phyloP scores from a whole-genome alignment of 1,140 invertebrate species.

The Hycleus phaleratus region DNA sequence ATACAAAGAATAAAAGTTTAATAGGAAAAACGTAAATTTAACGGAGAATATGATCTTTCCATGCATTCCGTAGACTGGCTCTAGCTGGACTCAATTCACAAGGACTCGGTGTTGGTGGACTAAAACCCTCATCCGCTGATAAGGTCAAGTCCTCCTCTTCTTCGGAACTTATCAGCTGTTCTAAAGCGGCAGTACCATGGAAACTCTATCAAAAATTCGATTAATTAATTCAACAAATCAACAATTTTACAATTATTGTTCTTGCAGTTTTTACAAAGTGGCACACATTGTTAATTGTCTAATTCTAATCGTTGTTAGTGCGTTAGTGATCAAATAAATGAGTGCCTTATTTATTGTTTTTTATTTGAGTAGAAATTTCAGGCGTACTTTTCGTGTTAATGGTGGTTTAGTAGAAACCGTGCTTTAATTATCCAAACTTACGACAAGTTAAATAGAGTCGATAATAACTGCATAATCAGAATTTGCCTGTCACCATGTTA shows the following conservation, averaged over 20 bases:
- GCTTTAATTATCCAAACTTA: slow-evolving; percentile 22
- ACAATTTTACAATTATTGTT: too few relatives aligned
- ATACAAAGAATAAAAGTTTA: too few relatives aligned
- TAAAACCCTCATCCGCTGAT: slow-evolving; percentile 39
- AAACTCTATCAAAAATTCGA: slow-evolving; percentile 30
- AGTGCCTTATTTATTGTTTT: background rate
- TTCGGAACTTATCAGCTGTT: slow-evolving; percentile 38
- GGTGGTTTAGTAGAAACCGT: slow-evolving; percentile 5
- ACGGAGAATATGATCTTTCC: slow-evolving; percentile 31
- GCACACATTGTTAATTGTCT: too few relatives aligned
- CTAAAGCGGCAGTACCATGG: slow-evolving; percentile 40
- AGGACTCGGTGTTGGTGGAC: slow-evolving; percentile 39
- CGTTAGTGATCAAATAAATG: slow-evolving; percentile 1
- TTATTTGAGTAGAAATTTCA: too few relatives aligned
- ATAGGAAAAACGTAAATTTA: slow-evolving; percentile 7
- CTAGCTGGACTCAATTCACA: slow-evolving; percentile 37
- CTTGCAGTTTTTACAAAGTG: too few relatives aligned
- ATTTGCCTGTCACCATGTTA: slow-evolving; percentile 28
- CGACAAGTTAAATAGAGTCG: slow-evolving; percentile 18
- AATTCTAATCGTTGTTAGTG: slow-evolving; percentile 2
- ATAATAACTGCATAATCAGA: slow-evolving; percentile 16
- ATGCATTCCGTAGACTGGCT: slow-evolving; percentile 29
- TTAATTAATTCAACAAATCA: too few relatives aligned
- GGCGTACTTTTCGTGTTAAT: too few relatives aligned
- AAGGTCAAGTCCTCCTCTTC: slow-evolving; percentile 37